A percentile compares a stretch with the other conserved stretches of the same genome.
Conservation (phyloP, 2,797 vertebrate species). For the Lepidocolaptes lacrymiger region DNA sequence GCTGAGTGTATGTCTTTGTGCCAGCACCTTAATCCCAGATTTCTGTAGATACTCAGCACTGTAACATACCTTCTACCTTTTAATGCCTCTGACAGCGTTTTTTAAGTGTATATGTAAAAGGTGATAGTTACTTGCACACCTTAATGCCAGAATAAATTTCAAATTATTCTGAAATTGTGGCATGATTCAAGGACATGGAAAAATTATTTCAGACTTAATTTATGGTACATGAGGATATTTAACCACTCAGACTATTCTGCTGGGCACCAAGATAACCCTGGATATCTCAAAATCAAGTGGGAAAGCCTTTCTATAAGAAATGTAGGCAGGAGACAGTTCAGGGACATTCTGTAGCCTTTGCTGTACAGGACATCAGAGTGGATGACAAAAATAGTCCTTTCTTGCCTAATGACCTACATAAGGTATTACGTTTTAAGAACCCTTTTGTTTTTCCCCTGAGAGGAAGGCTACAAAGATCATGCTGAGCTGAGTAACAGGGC, state of each 20-base stretch:
- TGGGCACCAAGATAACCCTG: neutral
- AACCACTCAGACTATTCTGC: neutral
- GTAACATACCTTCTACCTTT: neutral
- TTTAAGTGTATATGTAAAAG: neutral
- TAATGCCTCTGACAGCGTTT: neutral
- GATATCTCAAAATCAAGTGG: neutral
- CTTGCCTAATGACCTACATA: slow-evolving; percentile 42
- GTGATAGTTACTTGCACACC: neutral
- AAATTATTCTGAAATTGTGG: neutral
- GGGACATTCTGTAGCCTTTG: neutral
- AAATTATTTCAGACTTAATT: neutral
- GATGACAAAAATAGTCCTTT: neutral
- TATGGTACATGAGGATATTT: neutral
- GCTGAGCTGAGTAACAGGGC: slow-evolving; percentile 42
- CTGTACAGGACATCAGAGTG: neutral
- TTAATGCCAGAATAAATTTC: neutral
- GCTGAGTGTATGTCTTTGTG: neutral
- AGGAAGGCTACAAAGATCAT: slow-evolving; percentile 9
- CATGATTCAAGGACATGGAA: neutral
- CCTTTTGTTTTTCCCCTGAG: slow-evolving; percentile 8
- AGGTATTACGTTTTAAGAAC: neutral
- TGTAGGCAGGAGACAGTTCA: neutral
- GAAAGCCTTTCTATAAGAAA: neutral
- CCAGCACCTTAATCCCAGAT: neutral
- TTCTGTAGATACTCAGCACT: neutral